Evolutionary conservation across 2,797 vertebrate genomes (phyloP).

Genomic region (Paramormyrops hopkinsi): DNA sequence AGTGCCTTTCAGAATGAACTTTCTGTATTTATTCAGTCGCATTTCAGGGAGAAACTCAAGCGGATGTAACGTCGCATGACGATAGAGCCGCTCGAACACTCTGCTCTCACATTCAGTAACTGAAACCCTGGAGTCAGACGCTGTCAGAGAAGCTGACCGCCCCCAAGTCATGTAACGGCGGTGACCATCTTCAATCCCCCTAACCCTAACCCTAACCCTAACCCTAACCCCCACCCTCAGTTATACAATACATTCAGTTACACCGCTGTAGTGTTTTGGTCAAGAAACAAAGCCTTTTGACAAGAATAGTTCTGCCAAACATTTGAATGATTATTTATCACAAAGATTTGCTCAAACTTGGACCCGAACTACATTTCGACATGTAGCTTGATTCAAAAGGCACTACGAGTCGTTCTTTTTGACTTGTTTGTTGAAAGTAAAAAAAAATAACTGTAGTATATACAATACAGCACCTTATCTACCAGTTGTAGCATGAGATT

Average conservation of each 20-base stretch:
- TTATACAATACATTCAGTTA: constrained; percentile 43
- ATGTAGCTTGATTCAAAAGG: constrained; percentile 14
- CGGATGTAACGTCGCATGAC: constrained; percentile 43
- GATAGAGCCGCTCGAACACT: constrained; percentile 35
- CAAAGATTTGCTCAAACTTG: constrained; percentile 34
- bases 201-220: background rate
- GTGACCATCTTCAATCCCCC: constrained; percentile 41
- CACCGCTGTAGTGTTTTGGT: constrained; percentile 18
- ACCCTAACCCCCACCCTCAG: background rate
- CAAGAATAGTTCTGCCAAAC: constrained; percentile 9
- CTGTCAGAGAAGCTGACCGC: background rate
- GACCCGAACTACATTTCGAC: constrained; percentile 33
- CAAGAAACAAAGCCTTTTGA: constrained; percentile 17
- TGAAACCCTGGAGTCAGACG: background rate
- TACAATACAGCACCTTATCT: constrained; percentile 64
- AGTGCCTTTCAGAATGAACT: constrained; percentile 59
- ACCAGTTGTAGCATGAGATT: constrained; percentile 63
- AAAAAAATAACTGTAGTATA: constrained; percentile 18
- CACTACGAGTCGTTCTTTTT: constrained; percentile 27
- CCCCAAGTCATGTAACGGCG: constrained; percentile 36
- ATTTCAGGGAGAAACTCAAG: constrained; percentile 58
- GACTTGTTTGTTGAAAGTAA: background rate
- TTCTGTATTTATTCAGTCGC: constrained; percentile 56
- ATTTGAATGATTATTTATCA: constrained; percentile 24
- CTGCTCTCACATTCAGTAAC: constrained; percentile 20